phyloP scores from a whole-genome alignment of 2,797 vertebrate genomes.

The Etheostoma nigrum region DNA sequence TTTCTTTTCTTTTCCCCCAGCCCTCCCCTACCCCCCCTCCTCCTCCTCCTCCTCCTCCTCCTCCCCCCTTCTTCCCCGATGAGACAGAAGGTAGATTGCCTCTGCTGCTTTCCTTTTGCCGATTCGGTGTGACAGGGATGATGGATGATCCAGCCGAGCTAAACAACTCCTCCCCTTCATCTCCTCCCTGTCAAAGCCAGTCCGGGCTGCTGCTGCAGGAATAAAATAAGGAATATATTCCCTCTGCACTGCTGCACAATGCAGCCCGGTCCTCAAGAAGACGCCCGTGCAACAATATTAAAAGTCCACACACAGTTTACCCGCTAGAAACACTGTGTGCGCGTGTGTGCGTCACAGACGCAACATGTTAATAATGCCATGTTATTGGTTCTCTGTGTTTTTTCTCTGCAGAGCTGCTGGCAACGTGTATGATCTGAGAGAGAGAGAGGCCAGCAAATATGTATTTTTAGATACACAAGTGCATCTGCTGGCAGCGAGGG shows the following conservation, averaged over 20 bases:
- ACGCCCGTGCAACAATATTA: conserved; percentile 72
- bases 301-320: conserved; percentile 71
- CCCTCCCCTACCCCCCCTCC: neutral
- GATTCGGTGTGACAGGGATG: conserved; percentile 96
- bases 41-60: neutral
- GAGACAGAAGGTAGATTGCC: conserved; percentile 95
- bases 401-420: conserved; percentile 43
- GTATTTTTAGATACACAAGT: conserved; percentile 59
- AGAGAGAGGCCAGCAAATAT: conserved; percentile 25
- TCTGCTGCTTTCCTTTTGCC: conserved; percentile 91
- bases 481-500: conserved; percentile 38
- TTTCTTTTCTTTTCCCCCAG: conserved; percentile 22
- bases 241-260: conserved; percentile 75
- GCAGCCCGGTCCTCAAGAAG: conserved; percentile 64
- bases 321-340: conserved; percentile 37
- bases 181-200: conserved; percentile 91
- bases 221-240: conserved; percentile 88
- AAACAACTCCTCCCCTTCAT: conserved; percentile 92
- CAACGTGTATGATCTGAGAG: conserved; percentile 45
- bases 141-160: conserved; percentile 95
- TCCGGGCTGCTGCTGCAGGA: conserved; percentile 89
- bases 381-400: conserved; percentile 54
- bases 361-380: conserved; percentile 79
- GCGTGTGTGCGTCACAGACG: conserved; percentile 42
- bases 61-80: conserved; percentile 73